Evolutionary conservation across 1,140 invertebrate species (phyloP), one percentile per base, ranked within the genome.

Genomic region (Drosophila ohnishii): DNA sequence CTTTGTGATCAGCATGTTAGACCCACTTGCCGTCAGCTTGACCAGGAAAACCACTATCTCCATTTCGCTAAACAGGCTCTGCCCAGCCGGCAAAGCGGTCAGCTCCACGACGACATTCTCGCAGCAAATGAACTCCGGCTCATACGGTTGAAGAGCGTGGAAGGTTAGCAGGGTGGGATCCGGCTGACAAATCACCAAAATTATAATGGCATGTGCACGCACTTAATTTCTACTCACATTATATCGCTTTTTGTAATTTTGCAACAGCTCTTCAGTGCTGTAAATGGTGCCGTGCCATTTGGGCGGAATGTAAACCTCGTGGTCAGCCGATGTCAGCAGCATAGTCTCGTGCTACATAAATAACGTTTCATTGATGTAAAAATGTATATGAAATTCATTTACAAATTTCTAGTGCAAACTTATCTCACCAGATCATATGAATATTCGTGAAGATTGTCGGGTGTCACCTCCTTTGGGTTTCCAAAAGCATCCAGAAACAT

Each of bases 211-310:
- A 39, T 9, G 28, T 9, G 0, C 22, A 0, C 9, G 7, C 1
- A 3, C 2, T 0, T 14, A 30, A 9, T 13, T 22, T 9, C 3
- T 10, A 50, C 69, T 67, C 16, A 85, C 82, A 44, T 81, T 75
- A 8, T 69, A 85, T 2, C 79, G 75, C 30, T 66, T 47, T 13
- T 60, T 53, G 45, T 86, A 85, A 14, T 7, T 62, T 3, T 67
- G 25, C 14, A 85, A n/a, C 6, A 85, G 1, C 1, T 71, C 66
- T 13, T 75, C 78, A 6, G 82, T 81, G 47, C 82, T 82, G 32
- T 85, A 85, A 37, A 85, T 56, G 0, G 82, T 85, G 40, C 82
- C 82, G 25, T 86, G 82, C 82, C 82, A 85, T 8, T 53, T 37
- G 0, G 82, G 69, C 0, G 82, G 82, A 11, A 85, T 39, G 25